Conservation (phyloP, 2,113 vertebrate species). For the human region GRCh38 chr7:115680001-115680500, state of each 20-base stretch:
- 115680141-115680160: constrained; percentile 86
- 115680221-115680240: constrained; percentile 72
- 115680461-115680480: constrained; percentile 62
- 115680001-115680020: constrained; percentile 90
- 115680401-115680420: constrained; percentile 58
- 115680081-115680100: constrained; percentile 88
- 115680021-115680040: constrained; percentile 83
- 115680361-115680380: constrained; percentile 55
- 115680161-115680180: constrained; percentile 89
- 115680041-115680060: constrained; percentile 87
- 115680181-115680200: constrained; percentile 86
- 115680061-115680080: constrained; percentile 86
- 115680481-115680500: constrained; percentile 46
- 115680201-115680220: constrained; percentile 81
- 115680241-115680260: constrained; percentile 81
- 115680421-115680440: constrained; percentile 53
- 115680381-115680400: constrained; percentile 55
- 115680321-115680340: constrained; percentile 64
- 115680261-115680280: constrained; percentile 78
- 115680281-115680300: constrained; percentile 78
- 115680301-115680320: constrained; percentile 76
- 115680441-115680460: neutral
- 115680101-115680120: constrained; percentile 89
- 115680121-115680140: constrained; percentile 83
- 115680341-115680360: constrained; percentile 56